Percentiles rank a stretch among this genome's conserved stretches.
Evolutionary conservation across 2,113 vertebrate species (phyloP).

Genomic region (Anoplopoma fimbria): DNA sequence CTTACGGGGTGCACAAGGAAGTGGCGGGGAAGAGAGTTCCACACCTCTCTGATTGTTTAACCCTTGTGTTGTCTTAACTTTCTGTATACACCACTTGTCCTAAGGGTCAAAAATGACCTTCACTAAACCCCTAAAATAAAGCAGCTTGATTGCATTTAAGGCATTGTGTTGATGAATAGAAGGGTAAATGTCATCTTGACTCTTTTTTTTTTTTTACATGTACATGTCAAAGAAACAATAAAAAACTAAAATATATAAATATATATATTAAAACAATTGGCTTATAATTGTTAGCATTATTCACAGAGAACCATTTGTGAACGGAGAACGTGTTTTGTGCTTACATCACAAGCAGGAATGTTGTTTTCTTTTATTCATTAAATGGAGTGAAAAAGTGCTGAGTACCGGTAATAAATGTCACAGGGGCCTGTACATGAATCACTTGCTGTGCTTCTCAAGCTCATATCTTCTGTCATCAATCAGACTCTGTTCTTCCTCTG

Average conservation of each 20-base stretch:
- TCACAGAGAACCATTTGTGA: constrained; percentile 9
- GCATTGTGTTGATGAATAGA: constrained; percentile 3
- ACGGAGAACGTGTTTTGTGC: constrained; percentile 12
- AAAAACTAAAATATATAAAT: neutral
- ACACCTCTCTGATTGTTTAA: constrained; percentile 24
- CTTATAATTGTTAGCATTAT: constrained; percentile 30
- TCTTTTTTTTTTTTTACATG: neutral
- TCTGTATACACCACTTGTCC: too few species aligned
- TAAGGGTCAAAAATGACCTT: too few species aligned
- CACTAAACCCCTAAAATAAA: too few species aligned
- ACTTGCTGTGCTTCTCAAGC: constrained; percentile 48
- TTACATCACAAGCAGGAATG: neutral
- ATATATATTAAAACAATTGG: neutral
- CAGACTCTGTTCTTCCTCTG: constrained; percentile 41
- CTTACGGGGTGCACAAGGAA: constrained; percentile 2
- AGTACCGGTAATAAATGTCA: constrained; percentile 52
- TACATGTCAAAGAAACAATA: neutral
- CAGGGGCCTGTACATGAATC: constrained; percentile 46
- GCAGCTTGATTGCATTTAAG: too few species aligned
- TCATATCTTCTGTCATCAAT: constrained; percentile 57
- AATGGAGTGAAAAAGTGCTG: constrained; percentile 52
- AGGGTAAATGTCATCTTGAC: constrained; percentile 6
- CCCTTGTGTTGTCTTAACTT: too few species aligned
- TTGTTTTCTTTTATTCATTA: constrained; percentile 43
- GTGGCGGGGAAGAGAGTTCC: neutral